Base-by-base conservation (phyloP, 2,113 vertebrate genomes). In the Istiophorus platypterus region DNA sequence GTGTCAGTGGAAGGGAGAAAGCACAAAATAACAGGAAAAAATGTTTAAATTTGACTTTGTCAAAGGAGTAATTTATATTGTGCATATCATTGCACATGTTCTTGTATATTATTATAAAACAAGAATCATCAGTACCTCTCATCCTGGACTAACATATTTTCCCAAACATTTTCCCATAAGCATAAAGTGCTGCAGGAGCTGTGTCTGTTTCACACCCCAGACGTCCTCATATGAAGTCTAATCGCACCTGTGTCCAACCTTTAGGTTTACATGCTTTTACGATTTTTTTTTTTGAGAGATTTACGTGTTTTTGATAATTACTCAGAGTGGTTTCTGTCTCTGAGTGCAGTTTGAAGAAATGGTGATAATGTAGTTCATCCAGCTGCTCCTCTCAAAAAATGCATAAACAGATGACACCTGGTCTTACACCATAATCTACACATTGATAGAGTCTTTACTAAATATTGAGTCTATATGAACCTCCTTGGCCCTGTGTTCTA, bases 211-310 rank as follows among this genome's bases (percentile, higher is more conserved):
- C 58, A 45, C 65, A 59, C 51, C 59, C 57, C 76, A 74, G 49
- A 63, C 51, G 59, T 31, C 34, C 47, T 83, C 26, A 22, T n/a
- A 45, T 12, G 39, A 76, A 20, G 59, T 49, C 29, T 67, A 27
- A 62, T 6, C 47, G 29, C 85, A 86, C 72, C 80, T 80, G 80
- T 51, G 85, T 80, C 72, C 66, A 47, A 3, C 31, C 47, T 63
- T 72, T 56, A 49, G 26, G 15, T 49, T 58, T 37, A 17, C 14
- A 2, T 9, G 5, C 15, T 20, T 2, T 26, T 22, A 14, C 20
- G 13, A 45, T 22, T 29, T 39, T 66, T 34, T 6, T 34, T n/a
- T 31, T 20, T 1, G 57, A 27, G 57, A 52, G 8, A 34, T 20
- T 47, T 37, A 12, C 37, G 7, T 26, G 24, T 37, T 37, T 58